Conservation (phyloP, 2,888 invertebrate genomes). For the Pollenia amentaria region DNA sequence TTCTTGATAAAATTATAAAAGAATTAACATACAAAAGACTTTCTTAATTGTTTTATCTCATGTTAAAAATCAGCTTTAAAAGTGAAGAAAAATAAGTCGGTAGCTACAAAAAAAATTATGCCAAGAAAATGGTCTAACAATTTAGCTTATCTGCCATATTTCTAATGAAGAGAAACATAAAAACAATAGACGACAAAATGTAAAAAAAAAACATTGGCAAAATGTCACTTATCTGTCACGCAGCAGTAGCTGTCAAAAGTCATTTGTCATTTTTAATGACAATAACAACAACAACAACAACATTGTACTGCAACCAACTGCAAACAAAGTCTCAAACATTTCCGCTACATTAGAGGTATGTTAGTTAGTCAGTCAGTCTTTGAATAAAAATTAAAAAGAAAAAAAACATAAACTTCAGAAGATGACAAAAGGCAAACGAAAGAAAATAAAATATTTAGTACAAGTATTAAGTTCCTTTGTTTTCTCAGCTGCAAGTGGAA, state of each 20-base stretch:
- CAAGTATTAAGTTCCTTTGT: constrained; percentile 55
- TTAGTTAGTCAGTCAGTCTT: constrained; percentile 6
- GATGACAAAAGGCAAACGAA: not conserved
- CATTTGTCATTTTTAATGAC: constrained; percentile 73
- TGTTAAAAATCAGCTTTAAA: constrained; percentile 57
- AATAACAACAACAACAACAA: constrained; percentile 40
- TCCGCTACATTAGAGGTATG: constrained; percentile 59
- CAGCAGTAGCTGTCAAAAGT: constrained; percentile 67
- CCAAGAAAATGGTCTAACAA: constrained; percentile 62
- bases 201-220: constrained; percentile 57
- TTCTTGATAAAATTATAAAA: not conserved
- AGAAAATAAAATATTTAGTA: constrained; percentile 46
- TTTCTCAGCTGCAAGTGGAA: not conserved
- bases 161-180: constrained; percentile 40
- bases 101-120: constrained; percentile 53
- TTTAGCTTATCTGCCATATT: constrained; percentile 50
- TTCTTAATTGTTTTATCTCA: constrained; percentile 81
- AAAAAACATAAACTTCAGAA: constrained; percentile 15
- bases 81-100: constrained; percentile 27
- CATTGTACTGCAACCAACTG: not conserved
- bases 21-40: constrained; percentile 75
- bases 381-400: not conserved
- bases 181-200: constrained; percentile 54
- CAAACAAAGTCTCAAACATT: constrained; percentile 46
- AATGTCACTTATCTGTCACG: constrained; percentile 70